Conservation (phyloP, 2,113 vertebrate species). For the Stictonetta naevosa region DNA sequence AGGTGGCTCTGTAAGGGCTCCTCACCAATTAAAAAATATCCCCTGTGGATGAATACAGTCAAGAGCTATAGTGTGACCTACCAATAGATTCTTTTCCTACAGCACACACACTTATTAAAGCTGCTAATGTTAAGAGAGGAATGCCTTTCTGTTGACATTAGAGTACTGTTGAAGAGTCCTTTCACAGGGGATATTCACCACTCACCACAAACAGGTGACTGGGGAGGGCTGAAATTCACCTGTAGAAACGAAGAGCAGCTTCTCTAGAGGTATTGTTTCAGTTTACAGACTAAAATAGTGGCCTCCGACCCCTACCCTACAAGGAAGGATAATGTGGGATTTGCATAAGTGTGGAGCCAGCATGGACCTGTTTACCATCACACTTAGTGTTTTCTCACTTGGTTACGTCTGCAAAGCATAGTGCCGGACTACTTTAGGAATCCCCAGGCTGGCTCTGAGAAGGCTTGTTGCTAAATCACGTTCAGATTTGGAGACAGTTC, state of each 20-base stretch:
- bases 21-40: constrained; percentile 63
- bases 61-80: neutral
- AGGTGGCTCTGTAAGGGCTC: constrained; percentile 23
- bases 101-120: constrained; percentile 28
- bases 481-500: neutral
- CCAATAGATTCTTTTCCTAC: constrained; percentile 12
- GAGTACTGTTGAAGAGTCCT: neutral
- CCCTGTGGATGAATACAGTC: constrained; percentile 25
- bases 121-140: neutral
- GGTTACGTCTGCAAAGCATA: neutral
- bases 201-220: neutral
- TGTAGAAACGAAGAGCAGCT: neutral
- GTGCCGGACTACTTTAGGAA: neutral
- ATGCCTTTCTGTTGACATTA: constrained; percentile 57
- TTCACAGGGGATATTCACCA: neutral
- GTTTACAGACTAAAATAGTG: constrained; percentile 28
- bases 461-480: neutral
- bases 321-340: neutral
- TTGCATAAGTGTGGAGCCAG: neutral
- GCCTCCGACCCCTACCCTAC: neutral
- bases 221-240: constrained; percentile 31
- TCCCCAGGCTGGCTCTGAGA: neutral
- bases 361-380: neutral
- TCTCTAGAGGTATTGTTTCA: neutral
- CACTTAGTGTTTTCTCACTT: neutral